Percentiles rank a stretch among this genome's conserved stretches.
Conservation (phyloP, 2,888 invertebrate species). For the Crioceris asparagi region DNA sequence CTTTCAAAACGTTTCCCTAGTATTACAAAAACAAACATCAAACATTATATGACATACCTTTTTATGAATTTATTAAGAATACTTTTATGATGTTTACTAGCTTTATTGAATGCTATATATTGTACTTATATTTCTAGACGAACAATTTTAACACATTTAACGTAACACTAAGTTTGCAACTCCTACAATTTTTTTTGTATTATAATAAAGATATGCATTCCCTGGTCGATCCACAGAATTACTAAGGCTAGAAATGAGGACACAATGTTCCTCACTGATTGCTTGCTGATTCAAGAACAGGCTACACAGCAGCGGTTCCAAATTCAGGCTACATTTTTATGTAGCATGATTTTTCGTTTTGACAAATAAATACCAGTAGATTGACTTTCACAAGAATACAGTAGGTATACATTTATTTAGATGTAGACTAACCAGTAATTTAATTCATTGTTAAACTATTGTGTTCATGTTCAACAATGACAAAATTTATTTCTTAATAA, state of each 20-base stretch:
- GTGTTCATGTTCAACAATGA: too few species aligned
- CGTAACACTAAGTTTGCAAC: slow-evolving; percentile 36
- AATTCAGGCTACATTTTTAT: too few species aligned
- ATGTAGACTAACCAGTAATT: too few species aligned
- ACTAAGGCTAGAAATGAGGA: slow-evolving; percentile 36
- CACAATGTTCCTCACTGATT: slow-evolving; percentile 24
- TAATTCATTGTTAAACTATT: too few species aligned
- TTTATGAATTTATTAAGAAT: slow-evolving; percentile 1
- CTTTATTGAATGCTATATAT: slow-evolving; percentile 19
- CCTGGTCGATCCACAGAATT: slow-evolving; percentile 37
- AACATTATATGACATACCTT: too few species aligned
- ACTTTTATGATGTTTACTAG: slow-evolving; percentile 1
- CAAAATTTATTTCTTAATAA: too few species aligned
- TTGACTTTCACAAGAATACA: too few species aligned
- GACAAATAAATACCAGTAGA: too few species aligned
- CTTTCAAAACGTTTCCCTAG: too few species aligned
- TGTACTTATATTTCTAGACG: slow-evolving; percentile 36
- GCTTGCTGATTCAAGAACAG: slow-evolving; percentile 22
- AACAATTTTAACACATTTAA: slow-evolving; percentile 38
- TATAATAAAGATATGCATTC: slow-evolving; percentile 40
- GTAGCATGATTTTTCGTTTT: too few species aligned
- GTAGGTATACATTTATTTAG: too few species aligned
- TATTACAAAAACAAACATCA: too few species aligned
- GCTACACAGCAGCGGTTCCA: slow-evolving; percentile 23
- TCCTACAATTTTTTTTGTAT: slow-evolving; percentile 33